A percentile compares a stretch with the other conserved stretches of the same genome.
phyloP scores from a whole-genome alignment of 1,140 invertebrate genomes.

The Muscidifurax raptorellus region DNA sequence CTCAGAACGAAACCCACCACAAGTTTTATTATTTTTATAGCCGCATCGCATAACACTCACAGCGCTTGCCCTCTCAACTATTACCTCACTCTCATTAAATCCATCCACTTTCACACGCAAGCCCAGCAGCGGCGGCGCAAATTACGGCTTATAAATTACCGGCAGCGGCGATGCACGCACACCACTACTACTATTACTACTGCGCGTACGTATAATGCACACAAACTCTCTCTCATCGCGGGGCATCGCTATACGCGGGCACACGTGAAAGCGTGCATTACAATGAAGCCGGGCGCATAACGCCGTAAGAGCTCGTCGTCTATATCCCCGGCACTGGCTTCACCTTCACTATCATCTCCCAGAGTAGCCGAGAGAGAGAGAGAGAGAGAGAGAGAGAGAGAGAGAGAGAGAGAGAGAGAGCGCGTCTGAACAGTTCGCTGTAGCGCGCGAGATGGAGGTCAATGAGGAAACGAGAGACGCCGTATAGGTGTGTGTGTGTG shows the following conservation, averaged over 20 bases:
- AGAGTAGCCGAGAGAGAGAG: not conserved
- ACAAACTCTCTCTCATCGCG: not conserved
- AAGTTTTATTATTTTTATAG: not conserved
- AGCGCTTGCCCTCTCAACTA: not conserved
- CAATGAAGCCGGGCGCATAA: conserved; percentile 12
- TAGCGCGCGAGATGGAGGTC: conserved; percentile 55
- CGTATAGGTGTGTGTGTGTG: not conserved
- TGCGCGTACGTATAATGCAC: not conserved
- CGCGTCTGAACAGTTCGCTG: not conserved
- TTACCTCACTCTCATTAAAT: conserved; percentile 21
- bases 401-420: not conserved
- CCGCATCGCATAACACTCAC: not conserved
- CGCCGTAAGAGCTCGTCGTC: not conserved
- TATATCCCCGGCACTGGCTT: not conserved
- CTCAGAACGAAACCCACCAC: no score
- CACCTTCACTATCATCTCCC: conserved; percentile 22
- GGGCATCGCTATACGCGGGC: not conserved
- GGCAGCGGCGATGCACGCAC: not conserved
- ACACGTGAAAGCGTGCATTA: conserved; percentile 8
- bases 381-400: no score
- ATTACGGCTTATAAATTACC: conserved; percentile 34
- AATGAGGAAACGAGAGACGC: conserved; percentile 60
- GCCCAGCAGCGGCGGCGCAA: not conserved
- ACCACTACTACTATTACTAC: no score
- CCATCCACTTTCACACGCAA: conserved; percentile 6